These are phyloP conservation scores for Apostichopus leukothele DNA, from an alignment of 53 echinoderm and acorn worm species.

Conservation along the genomic window DNA sequence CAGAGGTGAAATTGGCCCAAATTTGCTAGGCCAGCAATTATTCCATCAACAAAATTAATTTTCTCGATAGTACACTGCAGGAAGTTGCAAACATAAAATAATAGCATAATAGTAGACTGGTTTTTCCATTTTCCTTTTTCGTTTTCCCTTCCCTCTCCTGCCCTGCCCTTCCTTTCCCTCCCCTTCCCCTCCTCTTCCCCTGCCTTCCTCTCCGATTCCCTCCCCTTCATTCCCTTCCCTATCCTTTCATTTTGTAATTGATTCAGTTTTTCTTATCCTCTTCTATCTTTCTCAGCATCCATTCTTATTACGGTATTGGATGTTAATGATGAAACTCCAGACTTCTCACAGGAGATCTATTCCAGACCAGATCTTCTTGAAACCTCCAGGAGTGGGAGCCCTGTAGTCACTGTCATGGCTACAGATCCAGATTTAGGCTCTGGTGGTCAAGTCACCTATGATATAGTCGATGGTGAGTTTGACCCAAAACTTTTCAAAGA, in stretches of 20 bases:
- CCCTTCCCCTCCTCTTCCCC: neutral
- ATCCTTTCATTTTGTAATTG: neutral
- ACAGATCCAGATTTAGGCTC: slow-evolving; percentile 65
- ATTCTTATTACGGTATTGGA: slow-evolving; percentile 75
- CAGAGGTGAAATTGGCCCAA: no score
- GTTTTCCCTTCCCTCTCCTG: no score
- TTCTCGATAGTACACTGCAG: no score
- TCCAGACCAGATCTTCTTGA: slow-evolving; percentile 80
- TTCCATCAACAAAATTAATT: no score
- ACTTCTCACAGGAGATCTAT: slow-evolving; percentile 77
- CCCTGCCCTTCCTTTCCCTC: no score
- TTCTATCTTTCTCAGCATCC: slow-evolving; percentile 49
- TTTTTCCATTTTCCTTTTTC: no score
- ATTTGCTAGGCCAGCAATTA: no score
- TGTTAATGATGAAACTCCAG: slow-evolving; percentile 86
- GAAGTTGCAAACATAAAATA: no score
- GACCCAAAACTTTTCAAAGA: neutral
- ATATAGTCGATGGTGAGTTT: slow-evolving; percentile 20
- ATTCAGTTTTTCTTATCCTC: neutral
- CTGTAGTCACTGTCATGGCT: slow-evolving; percentile 74
- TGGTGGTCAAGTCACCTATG: slow-evolving; percentile 75
- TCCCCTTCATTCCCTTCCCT: neutral
- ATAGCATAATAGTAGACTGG: no score
- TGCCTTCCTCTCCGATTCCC: neutral
- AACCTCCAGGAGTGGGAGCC: slow-evolving; percentile 57